Evolutionary conservation across 2,888 invertebrate genomes (phyloP).

Genomic region (Protodeltote pygarga): DNA sequence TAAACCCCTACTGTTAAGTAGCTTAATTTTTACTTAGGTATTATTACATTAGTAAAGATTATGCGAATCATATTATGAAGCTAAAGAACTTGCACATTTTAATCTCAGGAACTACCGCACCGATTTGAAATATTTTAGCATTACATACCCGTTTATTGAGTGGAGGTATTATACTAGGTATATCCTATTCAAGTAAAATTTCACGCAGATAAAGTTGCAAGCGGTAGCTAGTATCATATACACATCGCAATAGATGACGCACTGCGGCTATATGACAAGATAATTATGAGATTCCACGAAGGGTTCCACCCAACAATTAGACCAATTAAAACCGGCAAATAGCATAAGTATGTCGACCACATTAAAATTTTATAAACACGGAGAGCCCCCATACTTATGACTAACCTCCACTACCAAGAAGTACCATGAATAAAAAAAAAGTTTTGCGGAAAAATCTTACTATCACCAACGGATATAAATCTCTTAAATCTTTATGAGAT

Average conservation of each 20-base stretch:
- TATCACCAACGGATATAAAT: slow-evolving; percentile 56
- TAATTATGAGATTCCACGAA: slow-evolving; percentile 67
- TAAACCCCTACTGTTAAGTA: too few relatives aligned
- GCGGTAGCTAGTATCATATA: slow-evolving; percentile 30
- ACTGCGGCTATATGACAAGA: slow-evolving; percentile 35
- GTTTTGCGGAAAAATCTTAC: slow-evolving; percentile 51
- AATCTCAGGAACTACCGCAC: too few relatives aligned
- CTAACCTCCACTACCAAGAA: slow-evolving; percentile 52
- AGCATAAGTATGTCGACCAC: slow-evolving; percentile 54
- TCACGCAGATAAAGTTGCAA: too few relatives aligned
- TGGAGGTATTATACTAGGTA: too few relatives aligned
- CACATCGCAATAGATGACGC: slow-evolving; percentile 52
- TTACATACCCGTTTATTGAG: too few relatives aligned
- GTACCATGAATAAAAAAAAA: slow-evolving; percentile 43
- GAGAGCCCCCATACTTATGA: slow-evolving; percentile 46
- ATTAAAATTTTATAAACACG: slow-evolving; percentile 55
- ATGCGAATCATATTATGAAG: too few relatives aligned
- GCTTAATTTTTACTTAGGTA: too few relatives aligned
- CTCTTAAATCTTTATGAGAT: slow-evolving; percentile 43
- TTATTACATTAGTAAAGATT: too few relatives aligned
- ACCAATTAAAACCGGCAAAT: slow-evolving; percentile 70
- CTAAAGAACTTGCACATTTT: too few relatives aligned
- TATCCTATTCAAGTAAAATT: too few relatives aligned
- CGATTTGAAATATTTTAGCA: too few relatives aligned
- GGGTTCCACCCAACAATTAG: slow-evolving; percentile 75